phyloP scores from a whole-genome alignment of 2,113 vertebrate genomes.

The Zeus faber region DNA sequence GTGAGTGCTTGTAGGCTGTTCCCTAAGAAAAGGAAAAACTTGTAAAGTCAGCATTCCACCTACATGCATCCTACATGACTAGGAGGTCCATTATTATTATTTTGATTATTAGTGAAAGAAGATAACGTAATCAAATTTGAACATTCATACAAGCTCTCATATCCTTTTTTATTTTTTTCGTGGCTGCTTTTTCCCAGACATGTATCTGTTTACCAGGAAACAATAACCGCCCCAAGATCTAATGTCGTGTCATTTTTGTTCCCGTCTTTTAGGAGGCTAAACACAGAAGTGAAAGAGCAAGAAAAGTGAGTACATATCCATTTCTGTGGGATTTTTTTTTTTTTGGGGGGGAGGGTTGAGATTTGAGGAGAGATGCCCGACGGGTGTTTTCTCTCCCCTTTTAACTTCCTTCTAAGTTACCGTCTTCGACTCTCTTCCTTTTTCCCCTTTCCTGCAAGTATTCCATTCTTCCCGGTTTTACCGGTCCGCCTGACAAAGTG shows the following conservation, averaged over 20 bases:
- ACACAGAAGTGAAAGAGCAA: slow-evolving; percentile 87
- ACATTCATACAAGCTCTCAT: neutral
- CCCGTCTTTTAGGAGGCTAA: slow-evolving; percentile 84
- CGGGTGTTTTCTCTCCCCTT: slow-evolving; percentile 36
- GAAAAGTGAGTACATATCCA: slow-evolving; percentile 97
- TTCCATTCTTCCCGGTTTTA: neutral
- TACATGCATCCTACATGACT: no score
- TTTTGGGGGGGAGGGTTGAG: slow-evolving; percentile 25
- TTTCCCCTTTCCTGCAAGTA: neutral
- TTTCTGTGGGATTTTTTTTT: slow-evolving; percentile 35
- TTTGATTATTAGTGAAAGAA: no score
- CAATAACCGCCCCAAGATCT: slow-evolving; percentile 37
- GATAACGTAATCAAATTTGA: neutral
- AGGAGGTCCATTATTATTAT: no score
- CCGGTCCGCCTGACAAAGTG: neutral
- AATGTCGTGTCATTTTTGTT: slow-evolving; percentile 54
- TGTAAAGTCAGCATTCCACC: no score
- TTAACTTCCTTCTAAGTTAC: slow-evolving; percentile 19
- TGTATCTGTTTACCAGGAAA: slow-evolving; percentile 46
- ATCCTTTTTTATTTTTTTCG: neutral
- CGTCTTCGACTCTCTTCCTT: slow-evolving; percentile 8
- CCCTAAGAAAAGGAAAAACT: no score
- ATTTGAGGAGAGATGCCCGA: neutral
- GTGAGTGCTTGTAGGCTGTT: no score
- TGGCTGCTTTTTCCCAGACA: slow-evolving; percentile 27